phyloP scores from a whole-genome alignment of 2,888 invertebrate species.

The Synanthedon tipuliformis region DNA sequence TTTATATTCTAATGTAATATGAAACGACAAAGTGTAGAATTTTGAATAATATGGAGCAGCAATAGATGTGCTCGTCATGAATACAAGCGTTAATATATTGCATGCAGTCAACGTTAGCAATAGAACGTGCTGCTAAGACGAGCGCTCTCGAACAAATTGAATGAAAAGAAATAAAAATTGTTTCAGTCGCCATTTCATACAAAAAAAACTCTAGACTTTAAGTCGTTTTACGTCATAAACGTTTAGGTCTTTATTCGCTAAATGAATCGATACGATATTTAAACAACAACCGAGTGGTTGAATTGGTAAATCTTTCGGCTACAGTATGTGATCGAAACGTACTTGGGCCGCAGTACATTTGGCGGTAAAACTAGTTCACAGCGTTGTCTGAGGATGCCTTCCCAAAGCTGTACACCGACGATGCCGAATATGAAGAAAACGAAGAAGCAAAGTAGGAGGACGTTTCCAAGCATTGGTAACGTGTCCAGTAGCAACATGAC shows the following conservation, averaged over 20 bases:
- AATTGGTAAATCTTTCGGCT: conserved; percentile 2
- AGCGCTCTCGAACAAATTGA: conserved; percentile 51
- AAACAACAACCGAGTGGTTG: neutral
- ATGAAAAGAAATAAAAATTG: conserved; percentile 33
- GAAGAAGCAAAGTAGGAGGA: conserved; percentile 97
- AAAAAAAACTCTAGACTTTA: conserved; percentile 18
- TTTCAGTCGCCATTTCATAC: conserved; percentile 36
- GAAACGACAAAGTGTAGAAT: conserved; percentile 38
- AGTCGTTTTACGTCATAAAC: conserved; percentile 18
- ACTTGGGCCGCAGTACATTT: conserved; percentile 80
- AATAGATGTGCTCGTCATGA: conserved; percentile 43
- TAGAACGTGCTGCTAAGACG: conserved; percentile 61
- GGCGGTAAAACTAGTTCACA: conserved; percentile 85
- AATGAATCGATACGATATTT: conserved; percentile 21
- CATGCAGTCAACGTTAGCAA: conserved; percentile 68
- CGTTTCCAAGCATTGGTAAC: conserved; percentile 99
- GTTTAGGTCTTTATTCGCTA: conserved; percentile 17
- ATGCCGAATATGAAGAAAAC: conserved; percentile 99
- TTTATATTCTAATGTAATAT: conserved; percentile 22
- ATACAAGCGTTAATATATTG: conserved; percentile 66
- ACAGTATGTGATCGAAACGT: conserved; percentile 53
- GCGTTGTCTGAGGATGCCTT: conserved; percentile 94
- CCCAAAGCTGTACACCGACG: conserved; percentile 99
- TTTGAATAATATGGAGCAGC: conserved; percentile 45
- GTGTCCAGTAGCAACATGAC: conserved; percentile 99